Percentiles rank a stretch among this genome's conserved stretches.
These are phyloP conservation scores for Threskiornis aethiopicus DNA, from an alignment of 2,797 vertebrate genomes.

Conservation along the genomic window DNA sequence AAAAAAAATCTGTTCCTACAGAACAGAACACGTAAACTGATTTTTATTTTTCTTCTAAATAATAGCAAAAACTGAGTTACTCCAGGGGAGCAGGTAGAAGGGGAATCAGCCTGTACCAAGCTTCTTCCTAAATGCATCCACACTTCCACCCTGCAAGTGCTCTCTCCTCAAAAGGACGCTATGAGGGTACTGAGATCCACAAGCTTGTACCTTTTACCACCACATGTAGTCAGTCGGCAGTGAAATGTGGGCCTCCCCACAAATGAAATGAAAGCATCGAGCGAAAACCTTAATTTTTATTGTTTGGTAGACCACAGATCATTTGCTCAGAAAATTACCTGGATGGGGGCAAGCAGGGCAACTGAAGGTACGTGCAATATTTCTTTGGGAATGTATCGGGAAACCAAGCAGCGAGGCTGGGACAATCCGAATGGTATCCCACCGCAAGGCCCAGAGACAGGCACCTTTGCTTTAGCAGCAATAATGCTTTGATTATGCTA, in stretches of 20 bases:
- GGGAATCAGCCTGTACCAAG: background rate
- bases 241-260: rapidly evolving
- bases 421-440: background rate
- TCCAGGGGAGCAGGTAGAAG: background rate
- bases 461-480: background rate
- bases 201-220: background rate
- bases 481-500: background rate
- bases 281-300: background rate
- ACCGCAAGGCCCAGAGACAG: background rate
- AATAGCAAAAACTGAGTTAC: background rate
- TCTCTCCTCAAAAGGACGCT: background rate
- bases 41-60: background rate
- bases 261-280: background rate
- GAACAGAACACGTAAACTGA: background rate
- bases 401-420: background rate
- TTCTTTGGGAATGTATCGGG: background rate
- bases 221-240: background rate
- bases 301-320: background rate
- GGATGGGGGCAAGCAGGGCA: background rate
- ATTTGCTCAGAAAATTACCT: background rate
- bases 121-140: background rate
- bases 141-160: background rate
- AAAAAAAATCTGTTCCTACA: background rate
- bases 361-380: background rate
- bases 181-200: background rate